Percentiles rank a stretch among this genome's conserved stretches.
Conservation (phyloP, 2,797 vertebrate genomes). For the Tolypeutes matacus region DNA sequence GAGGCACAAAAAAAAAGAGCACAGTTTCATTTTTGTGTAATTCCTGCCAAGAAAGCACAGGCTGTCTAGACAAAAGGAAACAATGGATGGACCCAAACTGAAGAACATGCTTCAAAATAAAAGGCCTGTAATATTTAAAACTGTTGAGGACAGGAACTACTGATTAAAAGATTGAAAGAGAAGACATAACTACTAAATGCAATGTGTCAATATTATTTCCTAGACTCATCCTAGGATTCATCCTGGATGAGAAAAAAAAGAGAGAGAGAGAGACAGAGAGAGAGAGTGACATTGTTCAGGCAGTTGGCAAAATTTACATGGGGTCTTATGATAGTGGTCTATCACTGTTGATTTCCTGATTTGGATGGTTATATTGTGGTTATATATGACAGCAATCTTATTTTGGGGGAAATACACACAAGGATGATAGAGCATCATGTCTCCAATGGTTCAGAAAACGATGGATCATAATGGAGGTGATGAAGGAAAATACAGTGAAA, state of each 20-base stretch:
- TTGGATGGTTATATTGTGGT: background rate
- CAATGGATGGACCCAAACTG: background rate
- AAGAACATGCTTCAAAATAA: slow-evolving; percentile 49
- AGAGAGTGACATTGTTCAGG: background rate
- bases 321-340: background rate
- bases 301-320: background rate
- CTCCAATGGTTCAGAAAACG: slow-evolving; percentile 36
- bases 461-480: background rate
- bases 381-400: background rate
- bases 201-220: background rate
- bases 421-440: background rate
- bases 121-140: background rate
- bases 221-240: no score
- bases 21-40: slow-evolving; percentile 1
- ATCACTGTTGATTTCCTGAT: background rate
- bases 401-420: slow-evolving; percentile 11
- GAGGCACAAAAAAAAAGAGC: no score
- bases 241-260: slow-evolving; percentile 47
- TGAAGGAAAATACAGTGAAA: background rate
- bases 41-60: background rate
- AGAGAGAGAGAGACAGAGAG: background rate
- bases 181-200: background rate
- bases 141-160: background rate
- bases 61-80: slow-evolving; percentile 6
- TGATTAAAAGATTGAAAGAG: background rate